Conservation (phyloP, 2,113 vertebrate species). For the Petromus typicus region DNA sequence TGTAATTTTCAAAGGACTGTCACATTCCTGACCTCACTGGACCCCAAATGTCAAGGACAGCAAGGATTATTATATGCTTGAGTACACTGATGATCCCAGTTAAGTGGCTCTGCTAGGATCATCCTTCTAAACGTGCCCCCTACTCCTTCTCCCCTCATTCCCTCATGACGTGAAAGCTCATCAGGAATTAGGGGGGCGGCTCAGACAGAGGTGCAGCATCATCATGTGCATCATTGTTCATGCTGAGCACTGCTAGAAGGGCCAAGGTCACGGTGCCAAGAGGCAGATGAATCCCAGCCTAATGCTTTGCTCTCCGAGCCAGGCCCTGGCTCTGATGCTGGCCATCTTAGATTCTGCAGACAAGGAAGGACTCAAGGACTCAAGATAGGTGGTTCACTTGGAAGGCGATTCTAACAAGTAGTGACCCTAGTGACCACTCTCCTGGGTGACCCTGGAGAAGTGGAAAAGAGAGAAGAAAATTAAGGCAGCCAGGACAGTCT, state of each 20-base stretch:
- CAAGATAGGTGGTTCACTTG: background rate
- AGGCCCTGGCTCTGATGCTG: background rate
- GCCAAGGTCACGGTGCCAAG: background rate
- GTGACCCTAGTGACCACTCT: background rate
- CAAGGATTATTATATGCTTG: background rate
- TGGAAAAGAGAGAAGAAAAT: background rate
- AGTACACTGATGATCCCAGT: background rate
- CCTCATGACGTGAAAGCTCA: background rate
- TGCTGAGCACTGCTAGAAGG: background rate
- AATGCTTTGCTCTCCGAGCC: no score
- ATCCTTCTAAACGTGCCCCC: background rate
- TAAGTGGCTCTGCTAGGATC: background rate
- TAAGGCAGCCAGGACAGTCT: background rate
- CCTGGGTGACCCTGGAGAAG: background rate
- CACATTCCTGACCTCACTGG: background rate
- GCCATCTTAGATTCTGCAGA: background rate
- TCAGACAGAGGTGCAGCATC: background rate
- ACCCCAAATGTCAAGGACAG: background rate
- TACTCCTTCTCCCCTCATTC: background rate
- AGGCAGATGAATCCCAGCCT: background rate
- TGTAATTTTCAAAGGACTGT: background rate
- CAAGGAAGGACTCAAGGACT: background rate
- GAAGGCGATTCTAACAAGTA: background rate
- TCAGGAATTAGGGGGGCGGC: background rate
- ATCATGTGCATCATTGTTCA: rapidly evolving